Evolutionary conservation across 2,888 invertebrate species (phyloP).

Genomic region (Meganola albula): DNA sequence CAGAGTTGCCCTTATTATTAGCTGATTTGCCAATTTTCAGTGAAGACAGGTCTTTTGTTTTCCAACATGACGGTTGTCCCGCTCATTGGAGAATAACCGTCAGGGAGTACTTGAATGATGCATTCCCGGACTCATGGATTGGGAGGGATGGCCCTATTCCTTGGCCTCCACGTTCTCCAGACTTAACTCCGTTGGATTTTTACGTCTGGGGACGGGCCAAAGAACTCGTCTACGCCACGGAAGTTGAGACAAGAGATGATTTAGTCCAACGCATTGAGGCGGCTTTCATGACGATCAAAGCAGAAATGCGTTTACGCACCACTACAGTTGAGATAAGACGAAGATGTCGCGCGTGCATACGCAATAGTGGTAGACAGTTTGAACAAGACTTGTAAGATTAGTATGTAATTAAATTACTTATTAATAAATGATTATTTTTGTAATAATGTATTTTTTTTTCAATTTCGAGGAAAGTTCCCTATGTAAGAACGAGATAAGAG

Average conservation of each 20-base stretch:
- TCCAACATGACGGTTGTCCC: background rate
- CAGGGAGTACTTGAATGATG: slow-evolving; percentile 1
- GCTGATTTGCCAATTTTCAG: slow-evolving; percentile 3
- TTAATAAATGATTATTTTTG: no score
- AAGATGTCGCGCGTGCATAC: slow-evolving; percentile 1
- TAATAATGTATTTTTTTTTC: no score
- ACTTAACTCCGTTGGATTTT: background rate
- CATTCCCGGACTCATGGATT: slow-evolving; percentile 3
- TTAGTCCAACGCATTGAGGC: background rate
- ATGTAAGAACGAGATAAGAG: no score
- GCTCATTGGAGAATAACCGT: background rate
- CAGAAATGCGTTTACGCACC: background rate
- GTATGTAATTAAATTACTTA: no score
- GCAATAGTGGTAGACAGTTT: slow-evolving; percentile 1
- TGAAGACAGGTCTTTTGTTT: background rate
- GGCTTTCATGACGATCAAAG: background rate
- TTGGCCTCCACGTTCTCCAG: slow-evolving; percentile 1
- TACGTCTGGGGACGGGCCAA: background rate
- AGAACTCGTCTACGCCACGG: background rate
- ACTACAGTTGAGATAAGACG: background rate
- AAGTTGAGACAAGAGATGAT: slow-evolving; percentile 1
- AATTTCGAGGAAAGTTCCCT: no score
- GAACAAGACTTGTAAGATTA: no score
- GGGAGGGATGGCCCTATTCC: slow-evolving; percentile 2
- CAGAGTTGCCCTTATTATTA: slow-evolving; percentile 6